Evolutionary conservation across 2,113 vertebrate genomes (phyloP), one percentile per base, ranked within the genome.

Genomic region (Mohoua ochrocephala): DNA sequence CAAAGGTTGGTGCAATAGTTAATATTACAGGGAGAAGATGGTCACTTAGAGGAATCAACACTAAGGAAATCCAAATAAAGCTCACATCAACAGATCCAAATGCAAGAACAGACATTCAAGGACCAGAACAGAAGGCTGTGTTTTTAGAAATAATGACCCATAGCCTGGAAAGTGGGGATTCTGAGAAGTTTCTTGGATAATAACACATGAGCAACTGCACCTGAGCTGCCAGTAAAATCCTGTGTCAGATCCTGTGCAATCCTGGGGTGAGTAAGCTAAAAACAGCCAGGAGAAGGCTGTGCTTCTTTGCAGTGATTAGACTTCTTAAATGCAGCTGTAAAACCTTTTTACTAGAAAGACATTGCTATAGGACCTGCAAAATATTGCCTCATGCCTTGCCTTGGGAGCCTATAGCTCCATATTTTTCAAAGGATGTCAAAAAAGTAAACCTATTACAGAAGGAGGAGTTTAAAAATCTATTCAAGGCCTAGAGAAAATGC

Each of bases 61-160:
- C 7, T 2, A 52, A 13, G 11, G 28, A 93, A 82, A 79, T 37
- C 16, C 42, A 65, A 84, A 44, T 18, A 49, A 68, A 73, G 10
- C 1, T 4, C 28, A 18, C 3, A 7, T 41, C 39, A 56, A 14
- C 31, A 49, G 69, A 61, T 31, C 5, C 19, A 68, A 76, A 68
- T 27, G 15, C 27, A 84, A 84, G 78, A 27, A 28, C 10, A 57
- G 31, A 57, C 33, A 31, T 52, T 33, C 30, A 59, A 28, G 12
- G n/a, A 49, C 22, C 18, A 81, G 56, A 84, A 93, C 39, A 6
- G 15, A 35, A 80, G 17, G 17, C 6, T 6, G 15, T 6, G 6
- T 4, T 64, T 90, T 50, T 10, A 60, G 47, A 52, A 81, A 68
- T 37, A 61, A 77, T 22, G 18, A 27, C 2, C 0, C 0, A 2